Base-by-base conservation (phyloP, 37 sponge, comb jelly and placozoan genomes). In the Beroe ovata region DNA sequence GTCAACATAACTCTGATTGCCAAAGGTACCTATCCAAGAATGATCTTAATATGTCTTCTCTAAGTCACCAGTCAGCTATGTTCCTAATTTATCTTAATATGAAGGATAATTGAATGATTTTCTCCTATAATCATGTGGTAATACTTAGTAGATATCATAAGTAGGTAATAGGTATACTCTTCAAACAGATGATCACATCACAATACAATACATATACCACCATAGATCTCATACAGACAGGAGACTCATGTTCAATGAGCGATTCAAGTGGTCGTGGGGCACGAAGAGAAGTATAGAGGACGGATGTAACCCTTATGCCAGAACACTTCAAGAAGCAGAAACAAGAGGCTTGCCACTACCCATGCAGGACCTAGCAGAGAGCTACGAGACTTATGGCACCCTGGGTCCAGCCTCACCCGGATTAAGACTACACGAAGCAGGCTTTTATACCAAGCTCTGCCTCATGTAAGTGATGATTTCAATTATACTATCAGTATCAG, bases 241-340 rank as follows among this genome's bases (percentile, higher is more conserved):
- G 11, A 11, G 54, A 47, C 54, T 47, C 11, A 47, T 47, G 54
- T 11, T 47, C 11, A 77, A 77, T 26, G 84, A 77, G 84, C 41
- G 54, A 23, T 77, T 77, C 38, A 18, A 40, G 54, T 77, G 84
- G 84, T 30, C 84, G 14, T 77, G 84, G 84, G 84, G 84, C 28
- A 42, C 84, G 26, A 77, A 77, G 47, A 77, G 8, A 20, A 42
- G 54, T 25, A 77, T 77, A 25, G 84, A 42, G 33, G 54, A 39
- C 84, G 84, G 84, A 11, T 42, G n/a, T 19, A 77, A 77, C n/a
- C 54, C 84, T 0, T 42, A 42, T 29, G 25, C 4, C 20, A 1
- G 84, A 40, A 77, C 25, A 3, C 42, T 77, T 0, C 16, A n/a
- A 23, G 38, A 2, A 23, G 84, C 54, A 4, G 23, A 33, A n/a